Percentiles rank a stretch among this genome's conserved stretches.
Evolutionary conservation across 2,113 vertebrate genomes (phyloP).

Genomic region (Xiphorhynchus elegans): DNA sequence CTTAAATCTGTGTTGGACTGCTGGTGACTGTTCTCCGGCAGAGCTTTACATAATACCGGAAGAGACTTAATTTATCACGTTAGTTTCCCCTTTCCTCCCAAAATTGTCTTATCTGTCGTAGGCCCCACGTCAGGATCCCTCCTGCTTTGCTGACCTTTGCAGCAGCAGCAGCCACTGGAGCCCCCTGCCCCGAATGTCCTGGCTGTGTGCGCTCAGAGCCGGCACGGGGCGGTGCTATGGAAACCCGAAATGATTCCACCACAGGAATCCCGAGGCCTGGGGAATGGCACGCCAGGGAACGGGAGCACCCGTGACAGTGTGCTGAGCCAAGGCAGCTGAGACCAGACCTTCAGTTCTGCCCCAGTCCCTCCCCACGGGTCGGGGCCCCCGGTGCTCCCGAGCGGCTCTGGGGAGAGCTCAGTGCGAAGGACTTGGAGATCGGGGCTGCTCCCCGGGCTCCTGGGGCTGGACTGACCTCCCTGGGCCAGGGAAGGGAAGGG

Average conservation of each 20-base stretch:
- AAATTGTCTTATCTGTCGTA: conserved; percentile 21
- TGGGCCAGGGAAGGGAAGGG: background rate
- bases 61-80: conserved; percentile 24
- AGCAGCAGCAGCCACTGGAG: conserved; percentile 7
- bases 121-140: conserved; percentile 26
- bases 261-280: background rate
- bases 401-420: background rate
- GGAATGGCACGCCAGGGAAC: background rate
- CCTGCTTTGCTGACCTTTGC: conserved; percentile 19
- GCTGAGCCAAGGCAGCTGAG: conserved; percentile 28
- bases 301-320: conserved; percentile 19
- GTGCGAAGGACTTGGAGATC: background rate
- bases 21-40: background rate
- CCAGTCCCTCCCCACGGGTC: background rate
- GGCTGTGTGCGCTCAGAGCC: background rate
- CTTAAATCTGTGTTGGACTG: conserved; percentile 43
- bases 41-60: conserved; percentile 16
- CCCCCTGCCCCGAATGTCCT: background rate
- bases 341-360: conserved; percentile 3
- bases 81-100: conserved; percentile 39
- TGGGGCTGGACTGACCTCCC: background rate
- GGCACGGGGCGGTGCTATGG: background rate
- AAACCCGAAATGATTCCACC: background rate
- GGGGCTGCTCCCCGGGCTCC: accelerated
- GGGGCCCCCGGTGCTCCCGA: background rate